A percentile compares a stretch with the other conserved stretches of the same genome.
These are phyloP conservation scores for Vanessa tameamea DNA, from an alignment of 1,140 invertebrate species.

Conservation along the genomic window DNA sequence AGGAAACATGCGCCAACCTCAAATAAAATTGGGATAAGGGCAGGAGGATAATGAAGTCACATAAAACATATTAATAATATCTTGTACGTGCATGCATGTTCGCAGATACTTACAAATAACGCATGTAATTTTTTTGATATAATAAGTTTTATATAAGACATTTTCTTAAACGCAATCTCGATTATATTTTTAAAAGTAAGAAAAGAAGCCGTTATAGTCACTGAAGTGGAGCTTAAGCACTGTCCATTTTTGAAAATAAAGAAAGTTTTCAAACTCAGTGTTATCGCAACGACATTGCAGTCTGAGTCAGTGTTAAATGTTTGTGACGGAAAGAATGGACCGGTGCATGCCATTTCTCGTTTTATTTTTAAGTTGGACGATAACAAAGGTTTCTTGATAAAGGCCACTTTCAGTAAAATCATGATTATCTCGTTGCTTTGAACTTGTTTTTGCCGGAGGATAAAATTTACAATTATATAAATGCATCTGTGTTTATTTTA, in stretches of 20 bases:
- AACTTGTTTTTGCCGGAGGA: background rate
- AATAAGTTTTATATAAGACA: background rate
- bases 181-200: background rate
- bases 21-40: no score
- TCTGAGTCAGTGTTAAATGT: slow-evolving; percentile 40
- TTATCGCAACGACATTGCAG: slow-evolving; percentile 41
- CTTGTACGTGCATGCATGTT: no score
- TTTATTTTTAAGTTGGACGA: slow-evolving; percentile 35
- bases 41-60: no score
- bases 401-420: slow-evolving; percentile 20
- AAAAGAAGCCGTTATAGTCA: slow-evolving; percentile 6
- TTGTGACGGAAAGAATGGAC: slow-evolving; percentile 38
- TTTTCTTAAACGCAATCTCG: background rate
- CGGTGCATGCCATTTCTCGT: slow-evolving; percentile 24
- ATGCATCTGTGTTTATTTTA: background rate
- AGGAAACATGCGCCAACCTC: no score
- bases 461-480: background rate
- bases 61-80: no score
- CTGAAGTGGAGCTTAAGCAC: slow-evolving; percentile 9
- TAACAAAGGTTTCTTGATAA: slow-evolving; percentile 29
- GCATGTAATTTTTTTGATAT: background rate
- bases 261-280: slow-evolving; percentile 39
- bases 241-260: slow-evolving; percentile 43
- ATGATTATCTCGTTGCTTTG: background rate
- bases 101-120: background rate